These are phyloP conservation scores for Channa maculata DNA, from an alignment of 2,113 vertebrate species.

Conservation along the genomic window DNA sequence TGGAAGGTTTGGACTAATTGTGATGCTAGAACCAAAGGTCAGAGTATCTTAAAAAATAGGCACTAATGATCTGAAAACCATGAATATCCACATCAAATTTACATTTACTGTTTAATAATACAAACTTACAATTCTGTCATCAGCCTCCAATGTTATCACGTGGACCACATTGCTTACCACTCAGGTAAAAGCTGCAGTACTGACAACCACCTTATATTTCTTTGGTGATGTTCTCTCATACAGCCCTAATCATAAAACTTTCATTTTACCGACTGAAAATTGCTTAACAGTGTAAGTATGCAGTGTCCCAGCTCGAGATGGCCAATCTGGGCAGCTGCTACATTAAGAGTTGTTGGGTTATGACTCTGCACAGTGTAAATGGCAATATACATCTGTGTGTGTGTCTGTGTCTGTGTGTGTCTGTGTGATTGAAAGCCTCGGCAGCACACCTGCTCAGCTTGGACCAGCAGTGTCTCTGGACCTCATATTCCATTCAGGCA, in stretches of 20 bases:
- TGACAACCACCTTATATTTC: constrained; percentile 40
- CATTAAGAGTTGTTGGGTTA: constrained; percentile 58
- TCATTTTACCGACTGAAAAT: constrained; percentile 67
- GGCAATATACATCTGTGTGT: constrained; percentile 29
- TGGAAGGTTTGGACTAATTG: background rate
- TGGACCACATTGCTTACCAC: constrained; percentile 6
- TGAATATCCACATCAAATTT: background rate
- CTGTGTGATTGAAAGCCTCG: constrained; percentile 58
- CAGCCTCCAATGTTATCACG: background rate
- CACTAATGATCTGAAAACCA: background rate
- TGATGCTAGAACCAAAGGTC: constrained; percentile 6
- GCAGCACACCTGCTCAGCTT: constrained; percentile 74
- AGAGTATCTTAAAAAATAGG: background rate
- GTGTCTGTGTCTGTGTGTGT: constrained; percentile 11
- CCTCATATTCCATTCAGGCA: constrained; percentile 69
- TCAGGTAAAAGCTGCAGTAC: constrained; percentile 32
- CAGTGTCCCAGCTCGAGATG: constrained; percentile 55
- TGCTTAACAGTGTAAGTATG: constrained; percentile 62
- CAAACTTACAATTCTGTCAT: background rate
- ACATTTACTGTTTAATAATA: too few relatives aligned
- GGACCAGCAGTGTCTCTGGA: constrained; percentile 66
- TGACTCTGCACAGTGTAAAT: constrained; percentile 65
- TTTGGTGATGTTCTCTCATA: constrained; percentile 22
- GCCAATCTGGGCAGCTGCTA: constrained; percentile 69
- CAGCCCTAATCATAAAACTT: constrained; percentile 59